A percentile compares a stretch with the other conserved stretches of the same genome.
Conservation (phyloP, 2,113 vertebrate species). For the Galemys pyrenaicus region DNA sequence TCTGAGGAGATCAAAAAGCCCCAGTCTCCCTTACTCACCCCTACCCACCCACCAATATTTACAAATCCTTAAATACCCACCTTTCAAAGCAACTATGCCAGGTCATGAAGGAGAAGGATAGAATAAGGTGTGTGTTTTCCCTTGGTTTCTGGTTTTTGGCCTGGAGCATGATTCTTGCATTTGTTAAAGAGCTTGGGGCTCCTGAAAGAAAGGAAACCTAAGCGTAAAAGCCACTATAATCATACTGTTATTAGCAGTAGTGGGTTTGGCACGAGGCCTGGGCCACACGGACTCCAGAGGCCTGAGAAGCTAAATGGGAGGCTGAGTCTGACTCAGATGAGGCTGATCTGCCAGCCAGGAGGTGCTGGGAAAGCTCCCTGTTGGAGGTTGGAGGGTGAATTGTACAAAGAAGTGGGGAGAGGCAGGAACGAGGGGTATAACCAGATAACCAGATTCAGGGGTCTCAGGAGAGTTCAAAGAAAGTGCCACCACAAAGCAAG, state of each 20-base stretch:
- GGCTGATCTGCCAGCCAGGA: background rate
- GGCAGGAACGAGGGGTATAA: background rate
- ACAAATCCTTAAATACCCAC: background rate
- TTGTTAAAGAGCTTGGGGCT: conserved; percentile 52
- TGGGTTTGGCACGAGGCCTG: conserved; percentile 61
- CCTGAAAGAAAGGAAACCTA: conserved; percentile 58
- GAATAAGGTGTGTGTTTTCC: background rate
- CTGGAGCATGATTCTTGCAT: conserved; percentile 34
- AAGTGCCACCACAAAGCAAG: background rate
- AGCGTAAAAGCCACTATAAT: conserved; percentile 51
- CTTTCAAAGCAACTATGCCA: background rate
- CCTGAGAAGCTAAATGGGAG: conserved; percentile 47
- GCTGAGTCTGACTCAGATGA: conserved; percentile 19
- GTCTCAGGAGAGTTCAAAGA: background rate
- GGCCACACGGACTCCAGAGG: conserved; percentile 61
- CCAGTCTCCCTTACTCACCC: background rate
- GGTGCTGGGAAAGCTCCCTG: background rate
- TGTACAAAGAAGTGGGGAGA: background rate
- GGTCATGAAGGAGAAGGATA: background rate
- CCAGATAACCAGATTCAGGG: background rate
- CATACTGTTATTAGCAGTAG: conserved; percentile 48
- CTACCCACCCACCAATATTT: background rate
- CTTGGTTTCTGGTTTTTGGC: conserved; percentile 5
- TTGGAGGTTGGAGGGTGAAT: background rate
- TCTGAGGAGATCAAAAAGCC: background rate